Percentiles rank a stretch among this genome's conserved stretches.
Conservation (phyloP, 2,113 vertebrate species). For the Zonotrichia leucophrys region DNA sequence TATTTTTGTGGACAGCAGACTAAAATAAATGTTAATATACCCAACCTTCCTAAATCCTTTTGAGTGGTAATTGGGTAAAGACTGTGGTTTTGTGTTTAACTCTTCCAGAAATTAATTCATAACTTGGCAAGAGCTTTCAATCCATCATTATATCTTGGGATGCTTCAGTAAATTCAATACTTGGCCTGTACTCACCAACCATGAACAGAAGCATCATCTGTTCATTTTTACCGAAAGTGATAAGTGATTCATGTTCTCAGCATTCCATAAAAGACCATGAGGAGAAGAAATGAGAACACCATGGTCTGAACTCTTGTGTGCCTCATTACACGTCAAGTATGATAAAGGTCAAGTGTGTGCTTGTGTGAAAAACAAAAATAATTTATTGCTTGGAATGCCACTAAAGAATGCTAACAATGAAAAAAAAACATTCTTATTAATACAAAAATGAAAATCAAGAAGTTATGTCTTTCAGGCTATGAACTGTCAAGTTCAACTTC, state of each 20-base stretch:
- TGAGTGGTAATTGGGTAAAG: accelerated
- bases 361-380: neutral
- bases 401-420: neutral
- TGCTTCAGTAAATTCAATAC: neutral
- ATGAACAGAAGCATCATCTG: neutral
- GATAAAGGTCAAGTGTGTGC: neutral
- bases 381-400: neutral
- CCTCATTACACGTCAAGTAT: neutral
- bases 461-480: neutral
- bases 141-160: neutral
- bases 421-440: neutral
- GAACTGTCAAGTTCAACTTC: neutral
- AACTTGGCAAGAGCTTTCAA: neutral
- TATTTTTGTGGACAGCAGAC: neutral
- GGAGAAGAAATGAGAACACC: neutral
- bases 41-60: neutral
- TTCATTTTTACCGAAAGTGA: neutral
- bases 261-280: neutral
- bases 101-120: neutral
- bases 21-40: neutral
- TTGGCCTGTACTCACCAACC: neutral
- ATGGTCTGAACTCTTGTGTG: neutral
- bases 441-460: neutral
- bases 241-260: neutral
- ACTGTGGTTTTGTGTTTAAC: neutral